Percentiles rank a stretch among this genome's conserved stretches.
phyloP scores from a whole-genome alignment of 2,113 vertebrate genomes.

The Sorex fumeus region DNA sequence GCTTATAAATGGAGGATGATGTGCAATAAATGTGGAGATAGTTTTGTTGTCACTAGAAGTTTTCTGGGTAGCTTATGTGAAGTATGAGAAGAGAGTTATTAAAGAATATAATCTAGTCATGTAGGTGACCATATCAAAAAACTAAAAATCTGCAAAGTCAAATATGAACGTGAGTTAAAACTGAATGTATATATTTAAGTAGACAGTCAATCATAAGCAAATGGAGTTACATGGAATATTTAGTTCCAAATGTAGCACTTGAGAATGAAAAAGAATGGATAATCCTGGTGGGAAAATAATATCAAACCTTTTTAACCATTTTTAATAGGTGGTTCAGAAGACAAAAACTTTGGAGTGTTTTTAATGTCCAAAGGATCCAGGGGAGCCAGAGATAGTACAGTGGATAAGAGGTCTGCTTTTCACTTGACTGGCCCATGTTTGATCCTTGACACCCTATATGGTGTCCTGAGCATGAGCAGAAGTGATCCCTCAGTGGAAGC shows the following conservation, averaged over 20 bases:
- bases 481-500: too few species aligned
- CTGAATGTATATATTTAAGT: neutral
- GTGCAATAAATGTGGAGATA: neutral
- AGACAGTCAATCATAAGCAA: neutral
- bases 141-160: neutral
- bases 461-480: too few species aligned
- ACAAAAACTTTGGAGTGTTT: neutral
- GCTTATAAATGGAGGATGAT: neutral
- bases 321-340: constrained; percentile 1
- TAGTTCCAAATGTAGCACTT: neutral
- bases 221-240: neutral
- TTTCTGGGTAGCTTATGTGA: too few species aligned
- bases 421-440: too few species aligned
- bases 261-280: neutral
- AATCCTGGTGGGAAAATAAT: neutral
- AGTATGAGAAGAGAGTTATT: neutral
- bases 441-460: too few species aligned
- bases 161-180: neutral
- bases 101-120: neutral
- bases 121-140: neutral
- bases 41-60: too few species aligned
- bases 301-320: neutral
- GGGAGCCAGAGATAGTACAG: too few species aligned
- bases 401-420: too few species aligned
- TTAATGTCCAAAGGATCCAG: neutral